Evolutionary conservation across 2,113 vertebrate species (phyloP), one percentile per base, ranked within the genome.

Genomic region (Syngnathus scovelli): DNA sequence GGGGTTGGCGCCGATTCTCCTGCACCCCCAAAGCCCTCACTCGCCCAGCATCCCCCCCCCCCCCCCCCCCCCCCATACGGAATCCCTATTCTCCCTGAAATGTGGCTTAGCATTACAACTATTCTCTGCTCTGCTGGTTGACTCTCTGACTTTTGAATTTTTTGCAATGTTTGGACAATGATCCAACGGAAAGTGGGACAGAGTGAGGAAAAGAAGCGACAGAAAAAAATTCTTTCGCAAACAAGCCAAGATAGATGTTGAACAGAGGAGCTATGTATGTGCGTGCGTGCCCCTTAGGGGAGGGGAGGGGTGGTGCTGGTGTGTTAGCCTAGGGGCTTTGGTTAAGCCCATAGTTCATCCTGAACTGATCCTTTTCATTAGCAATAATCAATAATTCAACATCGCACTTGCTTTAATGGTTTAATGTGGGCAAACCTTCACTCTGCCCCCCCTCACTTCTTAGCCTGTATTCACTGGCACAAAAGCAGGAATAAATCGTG

Each of bases 311-410:
- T 55, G 33, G 36, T 73, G 66, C 44, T 56, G 36, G 37, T 73
- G 66, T 72, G 59, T 61, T 70, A 66, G 64, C 80, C 79, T 76
- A 70, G 65, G 82, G 86, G 78, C 78, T 85, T 51, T 77, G 80
- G 82, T 87, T 87, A 83, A 85, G 85, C 81, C 66, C 69, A 74
- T 68, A 83, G 85, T 89, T 90, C 79, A 89, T 88, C 76, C 81
- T 84, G 72, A 89, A 86, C 78, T 83, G 64, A 89, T 90, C 86
- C 79, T 89, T 90, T 91, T 90, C 83, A 89, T 90, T 90, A 89
- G 81, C 76, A 51, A 72, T 80, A 83, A 86, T 90, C 78, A 91
- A 89, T 90, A 86, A 90, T 91, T 89, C 73, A 91, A 82, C 77
- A 78, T 72, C 61, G 70, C 80, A 79, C 78, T 86, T 86, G 70